phyloP scores from a whole-genome alignment of 2,888 invertebrate genomes.

The Lucinisca nassula region DNA sequence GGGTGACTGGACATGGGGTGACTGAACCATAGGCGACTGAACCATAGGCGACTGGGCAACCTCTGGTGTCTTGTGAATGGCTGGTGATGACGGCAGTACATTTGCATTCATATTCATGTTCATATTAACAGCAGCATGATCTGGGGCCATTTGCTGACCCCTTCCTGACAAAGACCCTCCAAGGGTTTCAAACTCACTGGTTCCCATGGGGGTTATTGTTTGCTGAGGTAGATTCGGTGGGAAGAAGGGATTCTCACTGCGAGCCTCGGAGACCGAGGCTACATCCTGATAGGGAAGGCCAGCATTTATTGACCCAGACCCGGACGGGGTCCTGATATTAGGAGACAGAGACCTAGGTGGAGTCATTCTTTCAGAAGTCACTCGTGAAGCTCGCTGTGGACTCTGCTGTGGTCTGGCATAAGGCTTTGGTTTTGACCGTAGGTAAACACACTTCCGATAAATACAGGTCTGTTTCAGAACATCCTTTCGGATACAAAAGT shows the following conservation, averaged over 20 bases:
- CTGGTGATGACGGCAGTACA: neutral
- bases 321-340: constrained; percentile 40
- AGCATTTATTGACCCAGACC: neutral
- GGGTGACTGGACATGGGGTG: neutral
- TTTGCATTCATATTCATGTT: constrained; percentile 66
- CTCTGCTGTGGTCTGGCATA: constrained; percentile 63
- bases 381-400: constrained; percentile 12
- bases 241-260: constrained; percentile 64
- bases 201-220: constrained; percentile 31
- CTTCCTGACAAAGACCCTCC: neutral
- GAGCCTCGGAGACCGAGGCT: constrained; percentile 47
- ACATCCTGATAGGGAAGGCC: constrained; percentile 46
- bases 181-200: neutral
- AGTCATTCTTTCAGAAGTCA: neutral
- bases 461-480: constrained; percentile 85
- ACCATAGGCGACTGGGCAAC: neutral
- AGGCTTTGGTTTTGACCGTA: constrained; percentile 79
- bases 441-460: constrained; percentile 84
- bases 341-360: constrained; percentile 16
- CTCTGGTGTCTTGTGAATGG: neutral
- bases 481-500: constrained; percentile 82
- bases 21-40: neutral
- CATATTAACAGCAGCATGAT: constrained; percentile 53
- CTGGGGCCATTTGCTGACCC: constrained; percentile 31
- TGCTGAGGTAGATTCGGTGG: constrained; percentile 69